Base-by-base conservation (phyloP, 2,888 invertebrate species). In the Pseudococcus viburni region DNA sequence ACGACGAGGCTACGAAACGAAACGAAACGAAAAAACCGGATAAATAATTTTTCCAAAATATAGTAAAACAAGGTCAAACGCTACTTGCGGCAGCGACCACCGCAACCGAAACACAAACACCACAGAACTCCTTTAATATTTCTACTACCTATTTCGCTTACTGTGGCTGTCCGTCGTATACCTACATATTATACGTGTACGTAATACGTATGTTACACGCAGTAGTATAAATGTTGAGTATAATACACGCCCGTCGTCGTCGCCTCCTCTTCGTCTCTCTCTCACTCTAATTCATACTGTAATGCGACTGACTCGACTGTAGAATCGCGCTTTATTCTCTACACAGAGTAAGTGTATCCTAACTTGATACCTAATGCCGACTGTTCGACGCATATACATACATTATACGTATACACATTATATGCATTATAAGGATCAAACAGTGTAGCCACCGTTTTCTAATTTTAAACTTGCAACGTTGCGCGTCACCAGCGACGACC, bases 371-470 rank as follows among this genome's bases (percentile, higher is more conserved):
- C 39, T 77, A 77, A 42, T 77, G 77, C 77, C 42, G 77, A 77
- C 77, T 77, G 77, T n/a, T 77, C 77, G n/a, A 39, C n/a, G 17
- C 39, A 77, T 12, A 42, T 42, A 42, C 42, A 9, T 42, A 39
- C 77, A 26, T n/a, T 55, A 55, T n/a, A 55, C n/a, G 5, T 55
- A 55, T 55, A 55, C 55, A 55, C 48, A 12, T 73, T 77, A 77
- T 42, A 77, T 68, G 68, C 68, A 68, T 68, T 68, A 68, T 68
- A 68, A 68, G 68, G 68, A 68, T 68, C 68, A 77, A 33, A 42
- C 77, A 77, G 77, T 77, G 77, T 42, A 77, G 77, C 77, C 77
- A 77, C 39, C 77, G 77, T 77, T 77, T 77, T 42, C 77, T 77
- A 42, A 77, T 77, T 33, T 42, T 42, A 77, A 77, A 77, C 42